Evolutionary conservation across 2,888 invertebrate species (phyloP), one percentile per base, ranked within the genome.

Genomic region (Nemotelus pantherinus): DNA sequence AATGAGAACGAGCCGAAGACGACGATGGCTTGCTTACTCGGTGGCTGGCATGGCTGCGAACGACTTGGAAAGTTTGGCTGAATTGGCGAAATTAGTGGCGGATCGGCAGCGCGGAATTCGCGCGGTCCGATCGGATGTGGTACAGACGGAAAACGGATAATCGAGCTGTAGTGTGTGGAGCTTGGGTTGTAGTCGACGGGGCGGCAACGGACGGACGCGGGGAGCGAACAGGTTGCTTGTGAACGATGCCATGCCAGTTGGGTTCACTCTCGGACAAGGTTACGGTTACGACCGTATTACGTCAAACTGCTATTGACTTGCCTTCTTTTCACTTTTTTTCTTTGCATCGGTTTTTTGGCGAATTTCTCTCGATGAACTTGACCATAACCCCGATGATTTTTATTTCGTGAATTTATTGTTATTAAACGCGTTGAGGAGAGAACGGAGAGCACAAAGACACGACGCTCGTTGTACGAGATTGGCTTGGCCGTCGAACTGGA

Each of bases 211-310:
- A 2, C 45, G 45, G 65, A n/a, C 44, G 57, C 9, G 9, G 71
- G 10, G 67, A 5, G 57, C 7, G 10, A 48, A 39, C 44, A 57
- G 71, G 43, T 72, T 74, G 60, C 48, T 60, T 41, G 53, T 25
- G 25, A 25, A 25, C 53, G 53, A 53, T 67, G 63, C 48, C 74
- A 63, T 25, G 25, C 25, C 25, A 25, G 25, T 25, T 25, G 25
- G 25, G 74, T 74, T 74, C 48, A 74, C 43, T 74, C 41, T 10
- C 60, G 74, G 74, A 41, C 74, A 74, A 74, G 74, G 74, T 74
- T 74, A 74, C 74, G 74, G 63, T 74, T 74, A 74, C 60, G 74
- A 63, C 74, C 74, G 60, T 60, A 74, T 50, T 74, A 74, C 74
- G 74, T 74, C 74, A 74, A 74, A 60, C 74, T 10, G 74, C 48